A percentile compares a stretch with the other conserved stretches of the same genome.
Conservation (phyloP, 2,888 invertebrate species). For the Quadroppia sp. region DNA sequence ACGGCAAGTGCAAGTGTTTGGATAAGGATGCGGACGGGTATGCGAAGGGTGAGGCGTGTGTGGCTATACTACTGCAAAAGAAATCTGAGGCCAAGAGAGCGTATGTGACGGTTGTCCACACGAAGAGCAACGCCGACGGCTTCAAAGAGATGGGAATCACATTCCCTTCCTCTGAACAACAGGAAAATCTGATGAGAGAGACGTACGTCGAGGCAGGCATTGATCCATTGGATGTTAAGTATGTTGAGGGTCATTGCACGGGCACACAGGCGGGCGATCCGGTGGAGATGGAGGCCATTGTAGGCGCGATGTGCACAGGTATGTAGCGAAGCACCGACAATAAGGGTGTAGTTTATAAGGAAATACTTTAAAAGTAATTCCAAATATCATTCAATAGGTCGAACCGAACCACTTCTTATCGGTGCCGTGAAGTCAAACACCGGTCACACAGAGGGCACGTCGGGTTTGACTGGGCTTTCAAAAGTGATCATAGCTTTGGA, state of each 20-base stretch:
- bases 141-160: slow-evolving; percentile 56
- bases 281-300: slow-evolving; percentile 62
- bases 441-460: slow-evolving; percentile 82
- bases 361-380: no score
- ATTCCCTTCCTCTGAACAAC: slow-evolving; percentile 54
- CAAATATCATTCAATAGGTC: slow-evolving; percentile 56
- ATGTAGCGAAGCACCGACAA: slow-evolving; percentile 44
- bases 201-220: slow-evolving; percentile 77
- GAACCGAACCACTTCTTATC: slow-evolving; percentile 66
- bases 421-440: slow-evolving; percentile 99
- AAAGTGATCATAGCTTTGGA: slow-evolving; percentile 93
- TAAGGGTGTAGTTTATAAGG: no score
- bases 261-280: slow-evolving; percentile 97
- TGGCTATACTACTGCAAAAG: slow-evolving; percentile 74
- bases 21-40: slow-evolving; percentile 69
- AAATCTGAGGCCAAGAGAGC: slow-evolving; percentile 55
- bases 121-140: slow-evolving; percentile 59
- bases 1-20: slow-evolving; percentile 90
- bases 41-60: slow-evolving; percentile 82
- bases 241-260: slow-evolving; percentile 96
- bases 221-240: slow-evolving; percentile 74
- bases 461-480: slow-evolving; percentile 62
- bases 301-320: slow-evolving; percentile 69
- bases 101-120: slow-evolving; percentile 55
- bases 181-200: slow-evolving; percentile 64